Evolutionary conservation across 2,888 invertebrate genomes (phyloP).

Genomic region (Tetropium fuscum): DNA sequence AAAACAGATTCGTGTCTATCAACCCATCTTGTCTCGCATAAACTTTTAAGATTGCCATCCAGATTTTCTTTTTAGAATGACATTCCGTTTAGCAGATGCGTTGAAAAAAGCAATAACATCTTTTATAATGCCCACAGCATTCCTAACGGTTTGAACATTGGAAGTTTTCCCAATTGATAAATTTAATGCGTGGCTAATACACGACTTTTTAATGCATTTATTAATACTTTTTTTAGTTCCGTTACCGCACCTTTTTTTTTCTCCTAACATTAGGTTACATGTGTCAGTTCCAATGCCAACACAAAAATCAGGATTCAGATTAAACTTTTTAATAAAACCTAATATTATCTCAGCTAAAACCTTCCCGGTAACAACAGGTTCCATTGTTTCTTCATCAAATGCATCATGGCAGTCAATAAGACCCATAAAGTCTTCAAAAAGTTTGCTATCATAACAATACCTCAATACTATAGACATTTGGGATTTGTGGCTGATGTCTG

Average conservation of each 20-base stretch:
- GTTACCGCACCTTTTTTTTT: slow-evolving; percentile 17
- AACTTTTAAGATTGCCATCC: slow-evolving; percentile 6
- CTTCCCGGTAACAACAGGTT: slow-evolving; percentile 20
- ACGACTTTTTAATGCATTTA: slow-evolving; percentile 11
- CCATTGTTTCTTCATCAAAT: slow-evolving; percentile 20
- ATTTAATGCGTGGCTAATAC: slow-evolving; percentile 22
- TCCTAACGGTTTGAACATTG: slow-evolving; percentile 19
- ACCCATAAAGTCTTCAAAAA: slow-evolving; percentile 40
- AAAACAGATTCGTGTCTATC: slow-evolving; percentile 9
- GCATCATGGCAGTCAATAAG: slow-evolving; percentile 39
- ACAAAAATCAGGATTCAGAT: slow-evolving; percentile 16
- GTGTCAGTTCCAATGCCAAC: slow-evolving; percentile 25
- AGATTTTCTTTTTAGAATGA: slow-evolving; percentile 6
- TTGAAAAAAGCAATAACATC: slow-evolving; percentile 24
- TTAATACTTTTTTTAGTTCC: slow-evolving; percentile 48
- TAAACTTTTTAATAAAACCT: slow-evolving; percentile 19
- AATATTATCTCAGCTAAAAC: slow-evolving; percentile 19
- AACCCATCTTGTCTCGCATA: slow-evolving; percentile 22
- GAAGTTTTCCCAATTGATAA: slow-evolving; percentile 15
- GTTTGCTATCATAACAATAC: slow-evolving; percentile 39
- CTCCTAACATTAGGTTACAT: slow-evolving; percentile 24
- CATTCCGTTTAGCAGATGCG: slow-evolving; percentile 34
- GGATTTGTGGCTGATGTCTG: slow-evolving; percentile 45
- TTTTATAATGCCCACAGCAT: slow-evolving; percentile 22
- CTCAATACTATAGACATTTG: slow-evolving; percentile 50